Evolutionary conservation across 2,888 invertebrate genomes (phyloP).

Genomic region (Periphyllus acericola): DNA sequence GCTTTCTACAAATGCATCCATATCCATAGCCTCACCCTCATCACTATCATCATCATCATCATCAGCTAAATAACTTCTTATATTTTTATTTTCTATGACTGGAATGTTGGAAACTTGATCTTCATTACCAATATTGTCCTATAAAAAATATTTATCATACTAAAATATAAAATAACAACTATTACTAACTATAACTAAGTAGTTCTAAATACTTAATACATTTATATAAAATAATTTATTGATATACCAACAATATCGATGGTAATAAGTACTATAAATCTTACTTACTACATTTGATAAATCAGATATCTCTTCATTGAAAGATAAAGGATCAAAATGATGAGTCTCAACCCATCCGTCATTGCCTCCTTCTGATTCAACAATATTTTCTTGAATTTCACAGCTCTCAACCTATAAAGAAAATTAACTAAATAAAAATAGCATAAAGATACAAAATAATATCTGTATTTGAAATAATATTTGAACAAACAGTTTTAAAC

Average conservation of each 20-base stretch:
- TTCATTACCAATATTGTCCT: neutral
- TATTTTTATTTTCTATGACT: conserved; percentile 8
- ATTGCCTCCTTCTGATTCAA: conserved; percentile 85
- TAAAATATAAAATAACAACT: too few species aligned
- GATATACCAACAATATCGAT: too few species aligned
- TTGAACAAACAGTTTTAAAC: neutral
- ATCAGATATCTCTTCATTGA: conserved; percentile 83
- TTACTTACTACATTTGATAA: conserved; percentile 81
- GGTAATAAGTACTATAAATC: neutral
- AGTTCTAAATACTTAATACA: too few species aligned
- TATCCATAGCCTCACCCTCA: conserved; percentile 92
- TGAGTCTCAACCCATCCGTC: conserved; percentile 99
- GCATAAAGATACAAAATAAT: neutral
- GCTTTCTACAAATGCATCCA: conserved; percentile 97
- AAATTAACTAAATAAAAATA: conserved; percentile 66
- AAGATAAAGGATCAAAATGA: conserved; percentile 76
- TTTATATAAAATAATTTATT: too few species aligned
- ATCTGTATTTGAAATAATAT: neutral
- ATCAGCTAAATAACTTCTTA: conserved; percentile 64
- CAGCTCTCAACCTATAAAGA: conserved; percentile 84
- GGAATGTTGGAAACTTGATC: neutral
- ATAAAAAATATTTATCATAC: neutral
- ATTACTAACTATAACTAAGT: too few species aligned
- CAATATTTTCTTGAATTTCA: conserved; percentile 88
- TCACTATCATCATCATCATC: conserved; percentile 81